These are phyloP conservation scores for Bos taurus DNA, from an alignment of 2,113 vertebrate species.

Conservation along the genomic window ARS-UCD2.0 NC_037337.1:76311001-76311500, in stretches of 20 bases:
- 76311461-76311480: constrained; percentile 38
- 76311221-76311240: constrained; percentile 75
- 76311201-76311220: constrained; percentile 89
- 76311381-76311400: constrained; percentile 65
- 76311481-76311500: constrained; percentile 53
- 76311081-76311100: constrained; percentile 87
- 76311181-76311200: constrained; percentile 80
- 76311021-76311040: not conserved
- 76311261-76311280: constrained; percentile 72
- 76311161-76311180: constrained; percentile 78
- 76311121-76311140: constrained; percentile 81
- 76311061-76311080: constrained; percentile 70
- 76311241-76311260: constrained; percentile 89
- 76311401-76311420: constrained; percentile 40
- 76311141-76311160: constrained; percentile 86
- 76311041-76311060: not conserved
- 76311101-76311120: constrained; percentile 84
- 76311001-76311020: not conserved
- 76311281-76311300: constrained; percentile 39
- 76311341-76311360: constrained; percentile 44
- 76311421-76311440: constrained; percentile 53
- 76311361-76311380: constrained; percentile 10
- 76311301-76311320: constrained; percentile 33
- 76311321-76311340: constrained; percentile 56
- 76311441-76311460: constrained; percentile 73